Evolutionary conservation across 2,113 vertebrate species (phyloP), one percentile per base, ranked within the genome.

Genomic region (Tachuris rubrigastra): DNA sequence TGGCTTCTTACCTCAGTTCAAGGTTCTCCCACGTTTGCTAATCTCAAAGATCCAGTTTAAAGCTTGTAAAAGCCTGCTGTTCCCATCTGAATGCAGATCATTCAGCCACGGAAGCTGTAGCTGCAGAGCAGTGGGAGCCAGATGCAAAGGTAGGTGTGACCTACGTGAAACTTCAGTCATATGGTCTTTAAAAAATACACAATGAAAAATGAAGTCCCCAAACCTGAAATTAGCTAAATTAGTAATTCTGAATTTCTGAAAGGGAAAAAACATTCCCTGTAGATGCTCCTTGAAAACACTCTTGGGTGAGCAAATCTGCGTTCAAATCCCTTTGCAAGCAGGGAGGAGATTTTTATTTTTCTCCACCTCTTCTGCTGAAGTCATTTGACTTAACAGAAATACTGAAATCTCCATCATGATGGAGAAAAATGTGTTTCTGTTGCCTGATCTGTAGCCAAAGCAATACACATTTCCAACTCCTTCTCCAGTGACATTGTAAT

Each of bases 351-450:
- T 89, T 84, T 28, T 9, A 23, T 44, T 94, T 81, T 91, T 72
- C 73, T 87, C 73, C 39, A 56, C 52, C 42, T 92, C 65, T 85
- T 65, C 86, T 91, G 87, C 14, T 95, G 89, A 95, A 96, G 69
- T 72, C 2, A 85, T 94, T 94, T 85, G 59, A 72, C 35, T 78
- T 75, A 67, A 77, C 1, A 91, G 55, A 89, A 94, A 91, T 59
- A 75, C 60, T 53, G 58, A 87, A 89, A 68, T 30, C 75, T 73
- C 63, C 68, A 88, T 47, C 37, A 49, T 0, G 1, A 85, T 12
- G 7, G 39, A 87, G 60, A 91, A 82, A 88, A 94, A 49, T 8
- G 23, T 2, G 1, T 90, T 93, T 55, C 60, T 87, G 11, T 11
- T 83, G 63, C 80, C 44, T 82, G 74, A 17, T 82, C 62, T 90